These are phyloP conservation scores for Lepidurus couesii DNA, from an alignment of 1,140 invertebrate genomes.

Conservation along the genomic window DNA sequence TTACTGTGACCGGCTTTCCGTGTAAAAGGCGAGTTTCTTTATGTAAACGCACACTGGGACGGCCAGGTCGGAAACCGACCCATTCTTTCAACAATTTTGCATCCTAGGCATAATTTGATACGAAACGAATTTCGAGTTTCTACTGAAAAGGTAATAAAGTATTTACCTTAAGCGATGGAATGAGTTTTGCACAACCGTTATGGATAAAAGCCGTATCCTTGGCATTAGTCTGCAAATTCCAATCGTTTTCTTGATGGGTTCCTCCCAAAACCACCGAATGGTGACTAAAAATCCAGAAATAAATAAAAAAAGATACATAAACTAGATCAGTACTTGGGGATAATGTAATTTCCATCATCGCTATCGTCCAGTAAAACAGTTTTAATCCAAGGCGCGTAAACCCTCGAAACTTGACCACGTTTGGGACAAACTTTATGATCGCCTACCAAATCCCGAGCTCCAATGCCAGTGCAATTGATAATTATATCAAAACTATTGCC, in stretches of 20 bases:
- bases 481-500: conserved; percentile 56
- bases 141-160: not conserved
- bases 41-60: conserved; percentile 60
- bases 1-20: conserved; percentile 30
- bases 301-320: not conserved
- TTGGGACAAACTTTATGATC: conserved; percentile 56
- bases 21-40: conserved; percentile 42
- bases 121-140: conserved; percentile 26
- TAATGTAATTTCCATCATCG: conserved; percentile 60
- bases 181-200: conserved; percentile 53
- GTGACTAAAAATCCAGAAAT: conserved; percentile 44
- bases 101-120: conserved; percentile 41
- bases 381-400: conserved; percentile 59
- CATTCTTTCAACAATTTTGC: conserved; percentile 54
- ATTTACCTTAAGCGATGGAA: conserved; percentile 57
- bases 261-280: conserved; percentile 66
- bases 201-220: conserved; percentile 58
- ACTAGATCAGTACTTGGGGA: conserved; percentile 58
- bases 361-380: conserved; percentile 51
- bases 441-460: conserved; percentile 51
- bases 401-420: conserved; percentile 63
- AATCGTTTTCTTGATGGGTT: conserved; percentile 61
- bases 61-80: conserved; percentile 67
- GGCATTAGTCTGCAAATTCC: conserved; percentile 49
- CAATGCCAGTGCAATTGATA: conserved; percentile 67